phyloP scores from a whole-genome alignment of 2,797 vertebrate species.

The Hipposideros larvatus region DNA sequence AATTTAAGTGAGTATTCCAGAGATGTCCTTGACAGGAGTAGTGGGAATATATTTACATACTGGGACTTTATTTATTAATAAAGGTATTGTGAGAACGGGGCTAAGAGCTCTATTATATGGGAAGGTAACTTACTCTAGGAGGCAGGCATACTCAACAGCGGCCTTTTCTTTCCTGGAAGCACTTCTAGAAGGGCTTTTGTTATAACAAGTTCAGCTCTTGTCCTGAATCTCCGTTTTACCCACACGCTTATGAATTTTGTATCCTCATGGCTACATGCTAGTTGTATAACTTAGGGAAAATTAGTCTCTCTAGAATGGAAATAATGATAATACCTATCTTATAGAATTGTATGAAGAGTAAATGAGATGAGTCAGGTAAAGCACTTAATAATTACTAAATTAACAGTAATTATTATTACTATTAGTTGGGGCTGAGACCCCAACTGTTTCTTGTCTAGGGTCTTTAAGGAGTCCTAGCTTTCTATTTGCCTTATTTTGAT shows the following conservation, averaged over 20 bases:
- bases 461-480: neutral
- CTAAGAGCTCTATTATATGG: neutral
- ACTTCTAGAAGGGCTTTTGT: neutral
- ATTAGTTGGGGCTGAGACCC: neutral
- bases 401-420: neutral
- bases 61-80: neutral
- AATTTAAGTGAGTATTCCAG: neutral
- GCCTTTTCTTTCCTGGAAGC: neutral
- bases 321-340: neutral
- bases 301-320: constrained; percentile 35
- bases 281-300: neutral
- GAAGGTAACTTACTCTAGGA: neutral
- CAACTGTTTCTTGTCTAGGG: neutral
- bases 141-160: neutral
- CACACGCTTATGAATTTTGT: neutral
- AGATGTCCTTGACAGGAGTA: neutral
- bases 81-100: neutral
- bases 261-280: neutral
- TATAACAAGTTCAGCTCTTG: constrained; percentile 8
- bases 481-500: neutral
- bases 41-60: neutral
- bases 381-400: neutral
- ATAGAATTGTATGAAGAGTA: constrained; percentile 18
- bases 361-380: neutral
- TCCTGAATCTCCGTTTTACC: neutral